Conservation (phyloP, 2,113 vertebrate genomes). For the Psophia crepitans region DNA sequence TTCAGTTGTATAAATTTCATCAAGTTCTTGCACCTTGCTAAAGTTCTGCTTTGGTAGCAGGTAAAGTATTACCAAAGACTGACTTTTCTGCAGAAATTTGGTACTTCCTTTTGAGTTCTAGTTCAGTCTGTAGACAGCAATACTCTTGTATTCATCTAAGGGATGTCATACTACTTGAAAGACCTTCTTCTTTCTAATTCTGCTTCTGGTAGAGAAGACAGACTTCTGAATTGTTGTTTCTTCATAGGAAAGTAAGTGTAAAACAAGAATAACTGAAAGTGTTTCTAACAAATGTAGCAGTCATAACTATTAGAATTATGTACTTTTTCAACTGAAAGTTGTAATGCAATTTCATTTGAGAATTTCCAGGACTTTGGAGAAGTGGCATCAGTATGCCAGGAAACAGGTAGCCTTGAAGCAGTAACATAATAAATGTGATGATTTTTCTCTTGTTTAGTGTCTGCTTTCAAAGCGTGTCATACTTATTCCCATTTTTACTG, state of each 20-base stretch:
- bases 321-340: not conserved
- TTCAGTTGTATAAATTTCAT: not conserved
- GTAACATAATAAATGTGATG: not conserved
- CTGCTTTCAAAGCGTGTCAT: not conserved
- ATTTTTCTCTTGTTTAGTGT: not conserved
- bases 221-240: not conserved
- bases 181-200: not conserved
- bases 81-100: not conserved
- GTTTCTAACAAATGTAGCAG: not conserved
- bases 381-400: not conserved
- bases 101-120: not conserved
- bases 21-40: not conserved
- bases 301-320: not conserved
- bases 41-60: not conserved
- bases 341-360: not conserved
- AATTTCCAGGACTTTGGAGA: not conserved
- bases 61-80: not conserved
- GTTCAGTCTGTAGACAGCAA: not conserved
- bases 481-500: not conserved
- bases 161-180: not conserved
- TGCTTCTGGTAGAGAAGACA: not conserved
- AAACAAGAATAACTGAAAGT: not conserved
- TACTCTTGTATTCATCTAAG: not conserved
- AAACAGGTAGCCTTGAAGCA: not conserved
- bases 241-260: not conserved